Conservation (phyloP, 64 coral and sea anemone genomes). For the Hydrozoanthus tunicans region DNA sequence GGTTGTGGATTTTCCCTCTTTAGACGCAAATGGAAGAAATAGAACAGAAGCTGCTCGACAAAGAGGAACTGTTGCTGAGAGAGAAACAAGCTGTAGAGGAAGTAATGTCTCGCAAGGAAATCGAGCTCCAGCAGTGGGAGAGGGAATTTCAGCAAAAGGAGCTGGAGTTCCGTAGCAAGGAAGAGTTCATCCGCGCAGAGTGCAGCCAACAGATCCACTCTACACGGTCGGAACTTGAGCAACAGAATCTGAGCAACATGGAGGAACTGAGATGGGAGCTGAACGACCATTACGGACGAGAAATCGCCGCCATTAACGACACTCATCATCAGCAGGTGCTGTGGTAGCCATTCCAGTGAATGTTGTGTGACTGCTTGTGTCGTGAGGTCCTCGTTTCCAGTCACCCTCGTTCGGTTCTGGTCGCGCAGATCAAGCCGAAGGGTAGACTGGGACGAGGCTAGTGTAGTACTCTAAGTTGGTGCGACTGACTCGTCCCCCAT, state of each 20-base stretch:
- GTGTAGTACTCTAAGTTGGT: too few relatives aligned
- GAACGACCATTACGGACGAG: constrained; percentile 33
- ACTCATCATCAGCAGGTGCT: constrained; percentile 45
- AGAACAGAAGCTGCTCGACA: constrained; percentile 77
- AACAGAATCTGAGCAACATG: constrained; percentile 69
- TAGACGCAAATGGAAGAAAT: constrained; percentile 86
- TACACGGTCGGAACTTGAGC: constrained; percentile 73
- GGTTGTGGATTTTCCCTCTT: background rate
- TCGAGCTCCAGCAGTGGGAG: constrained; percentile 89
- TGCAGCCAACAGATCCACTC: constrained; percentile 65
- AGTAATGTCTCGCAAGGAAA: constrained; percentile 88
- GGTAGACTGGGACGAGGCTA: too few relatives aligned
- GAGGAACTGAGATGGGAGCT: constrained; percentile 68
- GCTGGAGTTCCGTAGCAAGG: constrained; percentile 65
- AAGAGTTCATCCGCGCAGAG: constrained; percentile 70
- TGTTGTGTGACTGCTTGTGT: background rate
- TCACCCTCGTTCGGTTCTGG: too few relatives aligned
- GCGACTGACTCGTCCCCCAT: too few relatives aligned
- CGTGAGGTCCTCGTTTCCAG: background rate
- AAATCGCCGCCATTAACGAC: constrained; percentile 28
- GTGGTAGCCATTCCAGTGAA: constrained; percentile 27
- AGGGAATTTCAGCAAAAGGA: constrained; percentile 91
- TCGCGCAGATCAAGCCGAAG: too few relatives aligned
- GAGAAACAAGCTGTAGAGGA: constrained; percentile 84
- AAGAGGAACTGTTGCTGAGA: constrained; percentile 78